Evolutionary conservation across 1,140 invertebrate species (phyloP).

Genomic region (Latrodectus geometricus): DNA sequence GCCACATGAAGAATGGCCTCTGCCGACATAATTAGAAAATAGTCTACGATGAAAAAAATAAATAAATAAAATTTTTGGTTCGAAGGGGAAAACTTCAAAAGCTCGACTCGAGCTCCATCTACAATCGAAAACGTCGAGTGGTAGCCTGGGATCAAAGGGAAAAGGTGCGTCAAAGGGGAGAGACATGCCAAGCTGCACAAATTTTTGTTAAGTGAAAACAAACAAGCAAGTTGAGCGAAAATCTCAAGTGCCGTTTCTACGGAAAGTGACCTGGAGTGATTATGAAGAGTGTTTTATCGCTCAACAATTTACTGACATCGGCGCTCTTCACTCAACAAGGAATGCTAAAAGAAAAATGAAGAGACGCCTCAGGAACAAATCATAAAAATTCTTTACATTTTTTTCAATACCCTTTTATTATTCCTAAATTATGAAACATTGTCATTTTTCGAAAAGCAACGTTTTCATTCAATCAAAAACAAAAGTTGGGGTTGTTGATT

Average conservation of each 20-base stretch:
- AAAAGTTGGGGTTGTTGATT: too few species aligned
- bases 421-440: constrained; percentile 26
- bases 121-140: constrained; percentile 58
- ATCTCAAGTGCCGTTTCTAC: constrained; percentile 47
- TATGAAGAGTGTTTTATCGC: constrained; percentile 55
- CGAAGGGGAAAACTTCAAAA: constrained; percentile 46
- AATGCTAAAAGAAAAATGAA: constrained; percentile 3
- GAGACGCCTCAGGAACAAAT: constrained; percentile 15
- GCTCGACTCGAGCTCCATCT: constrained; percentile 57
- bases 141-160: constrained; percentile 41
- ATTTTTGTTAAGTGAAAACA: constrained; percentile 49
- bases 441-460: constrained; percentile 42
- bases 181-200: constrained; percentile 12
- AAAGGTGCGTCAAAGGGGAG: constrained; percentile 33
- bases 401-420: constrained; percentile 33
- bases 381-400: neutral
- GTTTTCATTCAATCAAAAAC: neutral
- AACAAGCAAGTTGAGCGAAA: constrained; percentile 37
- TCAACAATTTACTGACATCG: constrained; percentile 57
- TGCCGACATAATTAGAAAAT: constrained; percentile 62
- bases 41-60: constrained; percentile 43
- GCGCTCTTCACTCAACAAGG: constrained; percentile 11
- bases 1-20: constrained; percentile 52
- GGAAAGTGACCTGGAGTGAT: constrained; percentile 59
- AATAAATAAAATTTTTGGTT: constrained; percentile 50